A percentile compares a stretch with the other conserved stretches of the same genome.
Evolutionary conservation across 2,888 invertebrate species (phyloP).

Genomic region (Thymelicus acteon): DNA sequence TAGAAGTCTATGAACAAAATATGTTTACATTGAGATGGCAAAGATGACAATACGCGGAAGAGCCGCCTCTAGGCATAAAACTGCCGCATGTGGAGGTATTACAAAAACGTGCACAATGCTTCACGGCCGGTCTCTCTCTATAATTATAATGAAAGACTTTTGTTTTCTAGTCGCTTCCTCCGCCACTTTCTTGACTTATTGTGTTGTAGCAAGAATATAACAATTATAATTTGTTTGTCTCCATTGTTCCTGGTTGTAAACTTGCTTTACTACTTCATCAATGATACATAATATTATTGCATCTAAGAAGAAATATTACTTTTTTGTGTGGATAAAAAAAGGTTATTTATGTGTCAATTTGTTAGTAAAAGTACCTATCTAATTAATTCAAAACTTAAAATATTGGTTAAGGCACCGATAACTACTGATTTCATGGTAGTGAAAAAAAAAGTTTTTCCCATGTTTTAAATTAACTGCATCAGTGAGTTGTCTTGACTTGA

Average conservation of each 20-base stretch:
- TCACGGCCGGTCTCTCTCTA: conserved; percentile 63
- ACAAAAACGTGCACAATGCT: conserved; percentile 67
- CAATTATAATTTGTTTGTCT: conserved; percentile 30
- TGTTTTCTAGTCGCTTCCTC: conserved; percentile 74
- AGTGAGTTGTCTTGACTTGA: conserved; percentile 18
- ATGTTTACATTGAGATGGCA: neutral
- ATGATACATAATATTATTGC: neutral
- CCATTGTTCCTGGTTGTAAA: neutral
- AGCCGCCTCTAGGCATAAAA: conserved; percentile 51
- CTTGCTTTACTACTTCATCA: neutral
- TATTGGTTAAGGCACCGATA: conserved; percentile 6
- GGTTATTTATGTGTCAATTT: too few species aligned
- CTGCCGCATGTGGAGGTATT: conserved; percentile 38
- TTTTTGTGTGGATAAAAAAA: too few species aligned
- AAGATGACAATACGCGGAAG: conserved; percentile 73
- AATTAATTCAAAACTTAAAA: too few species aligned
- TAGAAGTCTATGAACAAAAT: too few species aligned
- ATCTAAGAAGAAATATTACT: too few species aligned
- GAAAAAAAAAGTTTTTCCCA: conserved; percentile 19
- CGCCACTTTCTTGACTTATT: conserved; percentile 46
- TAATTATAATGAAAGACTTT: conserved; percentile 73
- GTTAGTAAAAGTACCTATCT: too few species aligned
- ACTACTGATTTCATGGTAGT: conserved; percentile 11
- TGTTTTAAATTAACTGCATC: conserved; percentile 19
- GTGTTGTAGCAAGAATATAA: conserved; percentile 14